These are phyloP conservation scores for Himalopsyche kuldschensis DNA, from an alignment of 2,888 invertebrate species.

Conservation along the genomic window DNA sequence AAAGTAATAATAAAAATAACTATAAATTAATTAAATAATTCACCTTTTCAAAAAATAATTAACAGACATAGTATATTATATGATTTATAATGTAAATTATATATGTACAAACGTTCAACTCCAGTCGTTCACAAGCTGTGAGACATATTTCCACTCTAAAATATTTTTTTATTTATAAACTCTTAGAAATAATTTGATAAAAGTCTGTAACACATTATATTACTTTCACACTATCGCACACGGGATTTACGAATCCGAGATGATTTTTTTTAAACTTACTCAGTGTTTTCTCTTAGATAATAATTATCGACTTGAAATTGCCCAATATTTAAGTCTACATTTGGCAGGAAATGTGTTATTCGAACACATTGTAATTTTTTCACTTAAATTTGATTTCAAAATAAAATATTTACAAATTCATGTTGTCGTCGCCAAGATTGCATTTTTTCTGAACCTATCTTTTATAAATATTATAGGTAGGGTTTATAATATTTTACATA, in stretches of 20 bases:
- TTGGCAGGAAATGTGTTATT: conserved; percentile 26
- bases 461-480: background rate
- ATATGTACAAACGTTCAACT: conserved; percentile 19
- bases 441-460: background rate
- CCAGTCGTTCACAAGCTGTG: conserved; percentile 27
- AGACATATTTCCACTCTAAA: conserved; percentile 20
- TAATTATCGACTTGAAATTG: background rate
- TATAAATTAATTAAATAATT: background rate
- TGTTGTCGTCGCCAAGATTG: background rate
- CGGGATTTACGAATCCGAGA: background rate
- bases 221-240: background rate
- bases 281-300: background rate
- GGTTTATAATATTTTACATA: conserved; percentile 9
- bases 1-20: background rate
- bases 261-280: background rate
- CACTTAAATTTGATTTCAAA: background rate
- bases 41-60: background rate
- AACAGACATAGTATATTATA: background rate
- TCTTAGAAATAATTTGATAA: conserved; percentile 22
- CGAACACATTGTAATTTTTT: background rate
- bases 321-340: conserved; percentile 3
- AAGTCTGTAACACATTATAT: conserved; percentile 7
- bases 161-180: conserved; percentile 20
- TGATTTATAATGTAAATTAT: background rate
- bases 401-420: background rate